Percentiles rank a stretch among this genome's conserved stretches.
phyloP scores from a whole-genome alignment of 2,797 vertebrate genomes.

The Coilia nasus region DNA sequence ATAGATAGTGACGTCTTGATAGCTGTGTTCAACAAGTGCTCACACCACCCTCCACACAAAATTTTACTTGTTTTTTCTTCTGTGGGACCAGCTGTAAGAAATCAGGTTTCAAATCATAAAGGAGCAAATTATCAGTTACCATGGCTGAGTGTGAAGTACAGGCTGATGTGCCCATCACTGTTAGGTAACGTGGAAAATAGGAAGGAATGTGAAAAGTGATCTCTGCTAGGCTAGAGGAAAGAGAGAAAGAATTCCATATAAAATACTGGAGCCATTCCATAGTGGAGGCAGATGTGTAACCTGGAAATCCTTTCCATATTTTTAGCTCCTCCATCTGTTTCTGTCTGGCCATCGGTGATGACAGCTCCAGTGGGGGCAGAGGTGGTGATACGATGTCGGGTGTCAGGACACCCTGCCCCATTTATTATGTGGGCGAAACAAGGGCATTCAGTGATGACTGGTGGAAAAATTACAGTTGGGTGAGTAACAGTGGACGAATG shows the following conservation, averaged over 20 bases:
- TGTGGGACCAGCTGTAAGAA: no score
- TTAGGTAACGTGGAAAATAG: no score
- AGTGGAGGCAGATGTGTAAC: not conserved
- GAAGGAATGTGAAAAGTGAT: no score
- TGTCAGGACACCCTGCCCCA: constrained; percentile 71
- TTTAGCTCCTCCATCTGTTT: constrained; percentile 72
- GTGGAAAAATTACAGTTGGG: constrained; percentile 71
- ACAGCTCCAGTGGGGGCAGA: constrained; percentile 68
- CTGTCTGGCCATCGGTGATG: constrained; percentile 67
- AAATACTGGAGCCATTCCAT: not conserved
- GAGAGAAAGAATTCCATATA: not conserved
- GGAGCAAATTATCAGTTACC: no score
- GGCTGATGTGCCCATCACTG: no score
- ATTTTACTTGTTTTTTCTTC: no score
- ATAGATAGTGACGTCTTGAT: no score
- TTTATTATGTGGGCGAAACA: constrained; percentile 75
- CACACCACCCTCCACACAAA: no score
- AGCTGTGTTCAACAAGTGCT: no score
- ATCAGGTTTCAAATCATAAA: no score
- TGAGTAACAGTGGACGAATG: constrained; percentile 41
- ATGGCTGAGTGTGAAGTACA: no score
- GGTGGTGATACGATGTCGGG: constrained; percentile 73
- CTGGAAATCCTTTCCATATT: not conserved
- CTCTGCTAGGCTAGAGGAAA: not conserved
- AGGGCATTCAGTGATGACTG: constrained; percentile 72